Percentiles rank a stretch among this genome's conserved stretches.
Evolutionary conservation across 1,140 invertebrate genomes (phyloP).

Genomic region (Drosophila nasuta): DNA sequence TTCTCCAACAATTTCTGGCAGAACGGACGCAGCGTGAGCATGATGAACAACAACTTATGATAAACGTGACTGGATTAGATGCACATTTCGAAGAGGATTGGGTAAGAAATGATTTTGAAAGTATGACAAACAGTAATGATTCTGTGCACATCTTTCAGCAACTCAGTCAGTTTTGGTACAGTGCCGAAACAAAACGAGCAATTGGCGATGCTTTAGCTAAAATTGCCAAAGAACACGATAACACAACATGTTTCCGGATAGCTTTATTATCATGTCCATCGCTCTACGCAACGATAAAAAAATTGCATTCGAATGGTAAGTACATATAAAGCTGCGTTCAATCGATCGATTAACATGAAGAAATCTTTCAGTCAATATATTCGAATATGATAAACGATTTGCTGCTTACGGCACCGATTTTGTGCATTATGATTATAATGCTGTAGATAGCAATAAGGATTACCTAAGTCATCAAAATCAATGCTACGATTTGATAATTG

Average conservation of each 20-base stretch:
- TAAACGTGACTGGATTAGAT: constrained; percentile 85
- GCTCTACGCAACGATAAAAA: constrained; percentile 90
- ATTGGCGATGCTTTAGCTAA: constrained; percentile 88
- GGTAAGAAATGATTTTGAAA: constrained; percentile 86
- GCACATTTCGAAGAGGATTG: constrained; percentile 92
- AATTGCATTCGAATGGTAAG: constrained; percentile 64
- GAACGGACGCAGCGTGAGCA: constrained; percentile 89
- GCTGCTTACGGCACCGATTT: constrained; percentile 92
- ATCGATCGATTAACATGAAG: background rate
- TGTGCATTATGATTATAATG: constrained; percentile 95
- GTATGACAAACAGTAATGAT: background rate
- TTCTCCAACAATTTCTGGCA: constrained; percentile 92
- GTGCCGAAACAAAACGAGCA: constrained; percentile 89
- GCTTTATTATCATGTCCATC: constrained; percentile 96
- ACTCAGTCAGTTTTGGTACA: constrained; percentile 99
- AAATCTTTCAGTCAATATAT: constrained; percentile 89
- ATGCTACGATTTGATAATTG: constrained; percentile 94
- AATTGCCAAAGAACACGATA: constrained; percentile 38
- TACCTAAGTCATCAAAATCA: constrained; percentile 87
- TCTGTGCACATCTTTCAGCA: constrained; percentile 88
- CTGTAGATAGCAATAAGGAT: constrained; percentile 86
- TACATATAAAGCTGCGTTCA: background rate
- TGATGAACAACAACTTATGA: constrained; percentile 85
- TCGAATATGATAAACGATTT: constrained; percentile 94
- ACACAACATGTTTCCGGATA: constrained; percentile 87